Base-by-base conservation (phyloP, 2,113 vertebrate genomes). In the Galbula dea region DNA sequence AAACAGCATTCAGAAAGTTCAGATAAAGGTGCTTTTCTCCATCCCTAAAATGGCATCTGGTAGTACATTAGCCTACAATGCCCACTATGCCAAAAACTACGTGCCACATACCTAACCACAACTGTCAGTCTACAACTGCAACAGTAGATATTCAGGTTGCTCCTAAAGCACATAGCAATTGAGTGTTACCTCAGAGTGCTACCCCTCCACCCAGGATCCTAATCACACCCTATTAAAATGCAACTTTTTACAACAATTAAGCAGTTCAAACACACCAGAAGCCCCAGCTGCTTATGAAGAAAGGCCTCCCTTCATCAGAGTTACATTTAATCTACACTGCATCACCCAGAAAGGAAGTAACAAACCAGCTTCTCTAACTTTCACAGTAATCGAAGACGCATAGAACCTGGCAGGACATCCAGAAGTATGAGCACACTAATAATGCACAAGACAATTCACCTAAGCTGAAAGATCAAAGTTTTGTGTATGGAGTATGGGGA, bases 131-230 rank as follows among this genome's bases (percentile, higher is more conserved):
- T 15, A 8, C 2, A 76, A 37, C 37, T 48, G 65, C 45, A 29
- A 37, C 30, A 17, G n/a, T 4, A 11, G 37, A 45, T 30, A 49
- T 30, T 43, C 15, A 36, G 37, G 52, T 22, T 49, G 24, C n/a
- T 82, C 36, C 57, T 20, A 23, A 20, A 78, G 34, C 6, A n/a
- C 37, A 27, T 6, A 30, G 29, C 57, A 61, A 45, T 1, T 8
- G 7, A 15, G 4, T 1, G 0, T 16, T 57, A 41, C 27, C 48
- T 62, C 65, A 17, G 45, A 65, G 3, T 15, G 7, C 15, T 32
- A 26, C 10, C 7, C 3, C 9, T 65, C 37, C 14, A 41, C 29
- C 5, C 0, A 0, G 8, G 3, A n/a, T n/a, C 12, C 30, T 3
- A 68, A 45, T 26, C 54, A 21, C 20, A 45, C 8, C 17, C 17